Evolutionary conservation across 2,888 invertebrate genomes (phyloP).

Genomic region (Sinohyriopsis cumingii): DNA sequence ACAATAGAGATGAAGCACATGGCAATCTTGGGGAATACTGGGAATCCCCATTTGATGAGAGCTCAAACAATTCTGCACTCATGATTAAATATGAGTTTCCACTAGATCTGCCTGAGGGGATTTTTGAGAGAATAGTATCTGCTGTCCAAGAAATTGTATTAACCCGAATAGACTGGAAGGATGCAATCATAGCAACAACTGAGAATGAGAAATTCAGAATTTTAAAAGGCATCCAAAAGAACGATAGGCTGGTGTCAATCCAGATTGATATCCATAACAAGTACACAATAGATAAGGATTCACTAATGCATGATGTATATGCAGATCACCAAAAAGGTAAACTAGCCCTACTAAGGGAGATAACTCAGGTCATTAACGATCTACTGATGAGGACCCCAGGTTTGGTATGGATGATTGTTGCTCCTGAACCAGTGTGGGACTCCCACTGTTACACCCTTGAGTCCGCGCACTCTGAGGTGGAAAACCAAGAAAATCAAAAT

Average conservation of each 20-base stretch:
- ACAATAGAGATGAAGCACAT: conserved; percentile 50
- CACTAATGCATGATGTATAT: neutral
- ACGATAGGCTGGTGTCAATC: conserved; percentile 1
- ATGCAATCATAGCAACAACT: conserved; percentile 55
- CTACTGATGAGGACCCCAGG: conserved; percentile 47
- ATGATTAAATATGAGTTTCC: conserved; percentile 47
- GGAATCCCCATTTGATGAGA: conserved; percentile 32
- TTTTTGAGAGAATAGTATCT: conserved; percentile 54
- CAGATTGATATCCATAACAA: too few relatives aligned
- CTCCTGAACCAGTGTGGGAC: conserved; percentile 36
- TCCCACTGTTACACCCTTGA: conserved; percentile 22
- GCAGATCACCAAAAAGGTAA: conserved; percentile 18
- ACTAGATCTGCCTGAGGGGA: conserved; percentile 50
- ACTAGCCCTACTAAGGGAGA: conserved; percentile 41
- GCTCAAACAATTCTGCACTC: conserved; percentile 36
- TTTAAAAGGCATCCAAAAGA: conserved; percentile 17
- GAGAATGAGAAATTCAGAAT: conserved; percentile 48
- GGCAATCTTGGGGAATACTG: conserved; percentile 46
- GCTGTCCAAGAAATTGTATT: conserved; percentile 56
- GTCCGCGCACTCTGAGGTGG: conserved; percentile 26
- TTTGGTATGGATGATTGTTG: conserved; percentile 49
- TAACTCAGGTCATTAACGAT: conserved; percentile 49
- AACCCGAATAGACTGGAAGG: conserved; percentile 61
- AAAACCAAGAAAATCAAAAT: neutral
- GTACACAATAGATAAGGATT: too few relatives aligned